Conservation (phyloP, 2,888 invertebrate species). For the Megalurothrips usitatus region DNA sequence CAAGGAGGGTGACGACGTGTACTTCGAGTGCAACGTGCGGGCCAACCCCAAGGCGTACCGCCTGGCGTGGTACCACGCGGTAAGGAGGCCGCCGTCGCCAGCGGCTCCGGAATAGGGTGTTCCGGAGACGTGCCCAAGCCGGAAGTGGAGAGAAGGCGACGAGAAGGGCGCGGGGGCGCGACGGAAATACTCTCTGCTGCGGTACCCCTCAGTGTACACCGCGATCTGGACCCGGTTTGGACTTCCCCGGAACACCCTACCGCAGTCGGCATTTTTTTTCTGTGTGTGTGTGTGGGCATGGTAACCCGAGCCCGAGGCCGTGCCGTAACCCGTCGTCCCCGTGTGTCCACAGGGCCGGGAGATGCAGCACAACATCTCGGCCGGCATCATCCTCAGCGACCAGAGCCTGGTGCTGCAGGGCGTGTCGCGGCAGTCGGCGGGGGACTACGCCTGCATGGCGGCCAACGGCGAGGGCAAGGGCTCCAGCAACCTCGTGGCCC, state of each 20-base stretch:
- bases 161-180: too few relatives aligned
- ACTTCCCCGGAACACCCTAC: too few relatives aligned
- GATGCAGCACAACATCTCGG: slow-evolving; percentile 74
- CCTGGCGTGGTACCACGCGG: slow-evolving; percentile 82
- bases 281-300: too few relatives aligned
- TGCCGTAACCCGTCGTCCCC: too few relatives aligned
- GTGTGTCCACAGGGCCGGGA: slow-evolving; percentile 65
- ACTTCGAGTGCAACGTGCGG: slow-evolving; percentile 79
- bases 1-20: slow-evolving; percentile 85
- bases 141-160: too few relatives aligned
- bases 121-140: too few relatives aligned
- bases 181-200: too few relatives aligned
- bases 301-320: too few relatives aligned
- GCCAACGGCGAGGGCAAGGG: slow-evolving; percentile 77
- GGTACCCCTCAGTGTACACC: too few relatives aligned
- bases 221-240: too few relatives aligned
- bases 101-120: too few relatives aligned
- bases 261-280: too few relatives aligned
- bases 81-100: slow-evolving; percentile 52
- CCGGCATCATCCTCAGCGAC: slow-evolving; percentile 78
- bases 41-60: slow-evolving; percentile 81
- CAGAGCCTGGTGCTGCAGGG: slow-evolving; percentile 79
- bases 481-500: slow-evolving; percentile 50
- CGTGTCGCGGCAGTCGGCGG: slow-evolving; percentile 75
- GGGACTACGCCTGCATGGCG: slow-evolving; percentile 81